A percentile compares a stretch with the other conserved stretches of the same genome.
Conservation (phyloP, 2,113 vertebrate species). For the Pyxicephalus adspersus region DNA sequence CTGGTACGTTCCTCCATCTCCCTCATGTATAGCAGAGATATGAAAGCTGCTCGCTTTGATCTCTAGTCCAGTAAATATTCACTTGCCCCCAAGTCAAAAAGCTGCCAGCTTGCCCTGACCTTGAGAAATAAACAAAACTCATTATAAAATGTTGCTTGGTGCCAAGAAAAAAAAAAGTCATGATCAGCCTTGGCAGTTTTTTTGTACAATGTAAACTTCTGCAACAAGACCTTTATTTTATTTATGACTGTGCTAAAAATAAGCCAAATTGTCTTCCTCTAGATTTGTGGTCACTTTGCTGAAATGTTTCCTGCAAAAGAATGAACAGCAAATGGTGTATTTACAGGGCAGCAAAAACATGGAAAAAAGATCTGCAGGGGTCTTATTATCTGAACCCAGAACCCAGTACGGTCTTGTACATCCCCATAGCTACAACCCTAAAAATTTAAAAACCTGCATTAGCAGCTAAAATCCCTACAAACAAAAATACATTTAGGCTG, state of each 20-base stretch:
- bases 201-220: not conserved
- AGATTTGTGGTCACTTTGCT: not conserved
- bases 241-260: constrained; percentile 38
- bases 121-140: constrained; percentile 46
- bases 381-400: too few species aligned
- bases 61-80: constrained; percentile 21
- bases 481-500: too few species aligned
- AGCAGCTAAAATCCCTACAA: too few species aligned
- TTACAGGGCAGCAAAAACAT: too few species aligned
- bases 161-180: constrained; percentile 25
- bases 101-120: constrained; percentile 40
- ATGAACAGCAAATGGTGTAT: too few species aligned
- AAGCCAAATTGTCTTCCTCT: not conserved
- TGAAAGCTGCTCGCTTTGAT: constrained; percentile 17
- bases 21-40: constrained; percentile 25
- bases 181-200: constrained; percentile 31
- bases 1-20: not conserved
- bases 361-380: too few species aligned
- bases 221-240: constrained; percentile 18
- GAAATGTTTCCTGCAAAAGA: not conserved
- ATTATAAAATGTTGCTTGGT: constrained; percentile 37
- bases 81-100: constrained; percentile 33
- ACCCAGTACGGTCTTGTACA: too few species aligned
- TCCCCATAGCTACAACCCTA: too few species aligned
- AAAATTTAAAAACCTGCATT: too few species aligned